These are phyloP conservation scores for Brachionus koreanus DNA, from an alignment of 1,140 invertebrate genomes.

Conservation along the genomic window DNA sequence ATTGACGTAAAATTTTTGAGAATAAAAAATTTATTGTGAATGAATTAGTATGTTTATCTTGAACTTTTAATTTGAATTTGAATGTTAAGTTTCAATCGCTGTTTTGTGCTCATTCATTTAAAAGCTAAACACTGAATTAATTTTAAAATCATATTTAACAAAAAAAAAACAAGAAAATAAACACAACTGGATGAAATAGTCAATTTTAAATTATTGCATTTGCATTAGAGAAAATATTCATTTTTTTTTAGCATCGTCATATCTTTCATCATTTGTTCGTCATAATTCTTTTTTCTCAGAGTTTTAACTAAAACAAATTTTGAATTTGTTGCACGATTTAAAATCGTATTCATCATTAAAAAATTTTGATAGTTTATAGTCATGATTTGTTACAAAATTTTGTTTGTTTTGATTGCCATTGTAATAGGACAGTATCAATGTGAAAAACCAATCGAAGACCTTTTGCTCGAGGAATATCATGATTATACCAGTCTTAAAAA, in stretches of 20 bases:
- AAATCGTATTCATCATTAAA: not conserved
- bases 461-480: constrained; percentile 11
- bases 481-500: not conserved
- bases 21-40: not conserved
- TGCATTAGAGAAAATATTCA: not conserved
- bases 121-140: not conserved
- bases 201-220: not conserved
- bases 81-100: not conserved
- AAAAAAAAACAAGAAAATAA: not conserved
- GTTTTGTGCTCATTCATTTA: not conserved
- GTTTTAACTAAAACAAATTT: not conserved
- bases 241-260: not conserved
- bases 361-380: not conserved
- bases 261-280: constrained; percentile 2
- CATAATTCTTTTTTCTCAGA: not conserved
- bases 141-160: not conserved
- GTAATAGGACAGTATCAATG: not conserved
- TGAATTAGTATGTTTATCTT: not conserved
- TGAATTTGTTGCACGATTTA: constrained; percentile 26
- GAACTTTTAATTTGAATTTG: not conserved
- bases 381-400: not conserved
- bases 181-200: not conserved
- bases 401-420: not conserved
- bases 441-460: not conserved
- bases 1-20: too few species aligned